Evolutionary conservation across 2,113 vertebrate genomes (phyloP), one percentile per base, ranked within the genome.

Genomic region (Cephalopholis sonnerati): DNA sequence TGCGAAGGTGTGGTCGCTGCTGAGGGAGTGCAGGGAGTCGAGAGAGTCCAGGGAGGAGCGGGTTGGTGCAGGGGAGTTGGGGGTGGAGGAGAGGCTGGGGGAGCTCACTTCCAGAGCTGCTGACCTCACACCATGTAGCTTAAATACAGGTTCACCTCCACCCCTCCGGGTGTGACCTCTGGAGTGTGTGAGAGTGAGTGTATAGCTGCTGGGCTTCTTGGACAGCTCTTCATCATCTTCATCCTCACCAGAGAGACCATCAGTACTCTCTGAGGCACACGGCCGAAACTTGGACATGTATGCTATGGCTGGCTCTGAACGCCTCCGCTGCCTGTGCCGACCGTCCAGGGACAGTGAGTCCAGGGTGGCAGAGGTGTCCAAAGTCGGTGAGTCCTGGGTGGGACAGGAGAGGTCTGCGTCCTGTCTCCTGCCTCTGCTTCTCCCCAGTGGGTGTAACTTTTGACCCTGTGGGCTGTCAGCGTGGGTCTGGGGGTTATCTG

Each of bases 281-380:
- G 86, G 72, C 0, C 93, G 85, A 7, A 93, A 84, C 32, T 87
- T 89, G 3, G 82, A 25, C 0, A 90, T 69, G 46, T 94, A 96
- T 10, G 95, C 93, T 0, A 97, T 94, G 0, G 95, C 94, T 0
- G 98, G 98, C 87, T 99, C 98, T 0, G 97, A 99, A 72, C 94
- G 93, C 65, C 97, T 96, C 18, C 98, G 93, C 32, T 86, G 92
- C 1, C 58, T 62, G 32, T 90, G 93, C 72, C 75, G 91, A 0
- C 85, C 72, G 16, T 87, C 91, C 77, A 2, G 69, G 82, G 81
- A 89, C 20, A 86, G 51, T 0, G 91, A 85, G 27, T 94, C 77
- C 0, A 81, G 86, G 57, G 89, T 58, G 61, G 83, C 18, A 3
- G 80, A 51, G 13, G 51, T 2, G 29, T 82, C 84, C 18, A 1